Conservation (phyloP, 2,113 vertebrate genomes). For the Mugil cephalus region DNA sequence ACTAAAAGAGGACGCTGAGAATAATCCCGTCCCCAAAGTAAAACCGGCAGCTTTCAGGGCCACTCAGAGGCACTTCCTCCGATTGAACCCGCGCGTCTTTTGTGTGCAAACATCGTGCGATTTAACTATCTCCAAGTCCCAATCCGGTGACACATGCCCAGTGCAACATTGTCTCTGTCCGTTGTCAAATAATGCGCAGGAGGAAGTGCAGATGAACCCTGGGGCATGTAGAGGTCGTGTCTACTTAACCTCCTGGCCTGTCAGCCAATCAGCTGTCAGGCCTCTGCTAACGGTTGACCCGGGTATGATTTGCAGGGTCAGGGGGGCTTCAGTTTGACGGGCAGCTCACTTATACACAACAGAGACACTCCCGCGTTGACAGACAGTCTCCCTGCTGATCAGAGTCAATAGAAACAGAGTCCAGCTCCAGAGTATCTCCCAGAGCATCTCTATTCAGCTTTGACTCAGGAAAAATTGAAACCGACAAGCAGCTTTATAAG, state of each 20-base stretch:
- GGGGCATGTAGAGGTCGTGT: conserved; percentile 79
- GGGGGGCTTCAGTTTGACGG: conserved; percentile 73
- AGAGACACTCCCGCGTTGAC: conserved; percentile 64
- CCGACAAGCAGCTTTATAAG: conserved; percentile 57
- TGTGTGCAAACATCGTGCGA: conserved; percentile 75
- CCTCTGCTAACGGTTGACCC: conserved; percentile 69
- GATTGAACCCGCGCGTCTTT: conserved; percentile 11
- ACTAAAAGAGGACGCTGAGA: conserved; percentile 26
- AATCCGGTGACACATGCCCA: conserved; percentile 70
- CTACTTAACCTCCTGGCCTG: conserved; percentile 84
- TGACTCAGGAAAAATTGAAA: conserved; percentile 38
- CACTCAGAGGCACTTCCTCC: conserved; percentile 48
- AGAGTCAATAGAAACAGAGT: conserved; percentile 43
- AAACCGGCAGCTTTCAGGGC: conserved; percentile 47
- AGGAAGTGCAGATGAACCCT: conserved; percentile 84
- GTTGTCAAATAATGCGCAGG: conserved; percentile 75
- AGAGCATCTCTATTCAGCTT: conserved; percentile 56
- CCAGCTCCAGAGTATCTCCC: background rate
- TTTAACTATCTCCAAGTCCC: conserved; percentile 55
- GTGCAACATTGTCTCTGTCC: conserved; percentile 70
- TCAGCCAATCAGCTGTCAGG: conserved; percentile 81
- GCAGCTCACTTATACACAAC: conserved; percentile 71
- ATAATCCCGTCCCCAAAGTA: conserved; percentile 39
- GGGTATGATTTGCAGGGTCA: conserved; percentile 75
- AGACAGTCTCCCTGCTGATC: conserved; percentile 73